Evolutionary conservation across 2,113 vertebrate genomes (phyloP), one percentile per base, ranked within the genome.

Genomic region (Pogona vitticeps): DNA sequence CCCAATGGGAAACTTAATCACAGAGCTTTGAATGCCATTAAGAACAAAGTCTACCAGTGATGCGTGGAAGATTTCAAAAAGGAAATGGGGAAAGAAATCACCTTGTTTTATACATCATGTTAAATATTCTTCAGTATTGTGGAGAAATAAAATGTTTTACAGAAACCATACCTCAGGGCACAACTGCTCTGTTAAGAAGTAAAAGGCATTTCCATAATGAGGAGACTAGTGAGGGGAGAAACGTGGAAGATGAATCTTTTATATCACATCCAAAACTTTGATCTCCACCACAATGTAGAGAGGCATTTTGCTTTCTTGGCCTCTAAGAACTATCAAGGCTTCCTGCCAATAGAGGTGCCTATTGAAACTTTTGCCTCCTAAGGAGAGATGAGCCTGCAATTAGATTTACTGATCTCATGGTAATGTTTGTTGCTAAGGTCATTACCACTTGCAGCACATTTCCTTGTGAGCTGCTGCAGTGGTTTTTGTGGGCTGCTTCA

Each of bases 401-500:
- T 88, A 79, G 63, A 83, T 82, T 86, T 86, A 75, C 79, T 71
- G 76, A 84, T 90, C 58, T 80, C 80, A 80, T 84, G 52, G 72
- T 83, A 15, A 86, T 59, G 17, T 91, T 88, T 91, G 75, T 72
- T 88, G 68, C 76, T 92, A 40, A 88, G 91, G 77, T 4, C 38
- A 38, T 89, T 90, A 84, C 88, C 84, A 81, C 28, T 72, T 76
- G 31, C 17, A 88, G 42, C n/a, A 79, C 15, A 2, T 75, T 89
- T 68, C n/a, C 52, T 70, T 84, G 58, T 89, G 90, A 91, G 88
- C 82, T 91, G 78, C 73, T 82, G 90, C n/a, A 63, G 46, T n/a
- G 80, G 77, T 88, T 90, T 87, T 92, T 71, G 83, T 89, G 81
- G 17, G 46, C 76, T 86, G 84, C 93, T 26, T 14, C 85, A 33